Conservation (phyloP, 2,888 invertebrate genomes). For the Podabrus alpinus region DNA sequence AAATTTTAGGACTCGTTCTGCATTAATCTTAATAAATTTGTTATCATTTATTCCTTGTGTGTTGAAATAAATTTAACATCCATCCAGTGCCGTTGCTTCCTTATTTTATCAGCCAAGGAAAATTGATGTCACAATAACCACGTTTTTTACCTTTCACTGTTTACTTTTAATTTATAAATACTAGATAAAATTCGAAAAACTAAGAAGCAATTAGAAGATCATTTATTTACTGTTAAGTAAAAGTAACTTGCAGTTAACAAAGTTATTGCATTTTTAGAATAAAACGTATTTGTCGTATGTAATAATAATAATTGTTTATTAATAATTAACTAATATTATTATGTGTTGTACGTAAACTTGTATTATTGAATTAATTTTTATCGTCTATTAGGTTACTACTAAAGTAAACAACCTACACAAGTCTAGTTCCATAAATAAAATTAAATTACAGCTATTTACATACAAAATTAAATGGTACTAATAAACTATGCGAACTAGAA, state of each 20-base stretch:
- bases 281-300: background rate
- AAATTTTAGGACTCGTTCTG: too few relatives aligned
- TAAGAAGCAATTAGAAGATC: background rate
- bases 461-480: background rate
- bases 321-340: too few relatives aligned
- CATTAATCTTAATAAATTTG: background rate
- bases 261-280: background rate
- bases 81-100: background rate
- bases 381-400: background rate
- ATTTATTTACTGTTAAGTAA: background rate
- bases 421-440: background rate
- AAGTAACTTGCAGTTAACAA: background rate
- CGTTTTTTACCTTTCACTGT: background rate
- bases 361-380: background rate
- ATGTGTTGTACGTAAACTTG: background rate
- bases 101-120: background rate
- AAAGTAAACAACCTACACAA: background rate
- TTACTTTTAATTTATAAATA: background rate
- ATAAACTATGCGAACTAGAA: background rate
- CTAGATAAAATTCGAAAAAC: background rate
- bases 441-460: background rate
- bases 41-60: background rate
- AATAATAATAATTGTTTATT: background rate
- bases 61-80: background rate
- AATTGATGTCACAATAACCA: background rate